Percentiles rank a stretch among this genome's conserved stretches.
These are phyloP conservation scores for Tetragonula carbonaria DNA, from an alignment of 2,888 invertebrate species.

Conservation along the genomic window DNA sequence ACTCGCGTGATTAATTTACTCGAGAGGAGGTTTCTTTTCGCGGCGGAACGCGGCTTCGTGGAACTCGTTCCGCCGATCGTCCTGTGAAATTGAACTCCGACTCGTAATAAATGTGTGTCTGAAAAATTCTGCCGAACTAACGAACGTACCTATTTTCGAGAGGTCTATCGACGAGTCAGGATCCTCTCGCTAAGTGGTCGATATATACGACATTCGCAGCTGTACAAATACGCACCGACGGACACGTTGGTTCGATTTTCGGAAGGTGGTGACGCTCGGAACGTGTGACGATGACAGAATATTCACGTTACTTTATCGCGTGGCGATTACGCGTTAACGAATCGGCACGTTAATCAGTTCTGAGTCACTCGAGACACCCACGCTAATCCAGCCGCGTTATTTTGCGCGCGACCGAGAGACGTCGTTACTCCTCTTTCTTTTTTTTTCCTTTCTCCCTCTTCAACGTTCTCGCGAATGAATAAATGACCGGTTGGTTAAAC, in stretches of 20 bases:
- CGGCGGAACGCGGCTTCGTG: neutral
- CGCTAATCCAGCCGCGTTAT: slow-evolving; percentile 62
- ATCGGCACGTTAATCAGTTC: slow-evolving; percentile 45
- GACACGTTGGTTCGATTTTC: slow-evolving; percentile 4
- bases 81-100: neutral
- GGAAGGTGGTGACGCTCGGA: neutral
- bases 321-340: slow-evolving; percentile 15
- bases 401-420: slow-evolving; percentile 64
- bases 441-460: neutral
- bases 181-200: neutral
- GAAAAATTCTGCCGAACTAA: no score
- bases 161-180: neutral
- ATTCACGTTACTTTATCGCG: slow-evolving; percentile 1
- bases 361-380: slow-evolving; percentile 54
- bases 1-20: slow-evolving; percentile 33
- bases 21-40: neutral
- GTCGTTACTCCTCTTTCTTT: slow-evolving; percentile 25
- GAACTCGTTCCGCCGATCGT: neutral
- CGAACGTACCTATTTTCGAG: no score
- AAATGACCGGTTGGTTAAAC: slow-evolving; percentile 71
- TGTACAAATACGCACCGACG: slow-evolving; percentile 28
- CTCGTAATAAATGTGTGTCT: neutral
- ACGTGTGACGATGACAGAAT: neutral
- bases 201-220: slow-evolving; percentile 6
- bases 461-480: slow-evolving; percentile 67